These are phyloP conservation scores for Drosophila birchii DNA, from an alignment of 2,888 invertebrate species.

Conservation along the genomic window DNA sequence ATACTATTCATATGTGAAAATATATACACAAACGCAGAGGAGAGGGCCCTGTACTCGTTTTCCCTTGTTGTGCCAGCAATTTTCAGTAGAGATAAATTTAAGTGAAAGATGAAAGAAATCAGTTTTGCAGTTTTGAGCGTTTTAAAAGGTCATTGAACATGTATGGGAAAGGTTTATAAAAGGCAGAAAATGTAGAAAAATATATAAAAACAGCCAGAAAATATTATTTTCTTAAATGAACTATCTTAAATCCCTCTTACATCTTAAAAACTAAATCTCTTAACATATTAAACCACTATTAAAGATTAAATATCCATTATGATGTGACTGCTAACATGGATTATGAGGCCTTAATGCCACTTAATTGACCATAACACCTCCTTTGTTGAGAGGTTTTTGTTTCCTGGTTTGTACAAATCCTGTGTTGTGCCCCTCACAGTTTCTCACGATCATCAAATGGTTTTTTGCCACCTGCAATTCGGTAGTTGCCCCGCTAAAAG, in stretches of 20 bases:
- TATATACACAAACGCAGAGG: background rate
- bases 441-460: conserved; percentile 19
- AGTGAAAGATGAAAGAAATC: conserved; percentile 38
- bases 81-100: conserved; percentile 19
- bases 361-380: background rate
- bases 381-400: conserved; percentile 2
- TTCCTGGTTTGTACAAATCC: background rate
- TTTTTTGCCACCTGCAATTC: conserved; percentile 12
- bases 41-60: background rate
- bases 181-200: background rate
- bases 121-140: conserved; percentile 2
- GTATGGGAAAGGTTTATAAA: background rate
- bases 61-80: conserved; percentile 40
- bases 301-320: background rate
- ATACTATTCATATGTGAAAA: conserved; percentile 30
- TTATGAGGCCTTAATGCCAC: background rate
- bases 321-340: background rate
- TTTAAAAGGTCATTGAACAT: conserved; percentile 1
- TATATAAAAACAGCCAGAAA: background rate
- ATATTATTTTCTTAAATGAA: background rate
- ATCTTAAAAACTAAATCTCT: background rate
- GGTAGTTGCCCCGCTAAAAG: conserved; percentile 7
- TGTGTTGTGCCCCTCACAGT: background rate
- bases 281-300: background rate
- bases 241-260: background rate